A percentile compares a stretch with the other conserved stretches of the same genome.
Evolutionary conservation across 1,140 invertebrate genomes (phyloP).

Genomic region (Lepidurus packardi): DNA sequence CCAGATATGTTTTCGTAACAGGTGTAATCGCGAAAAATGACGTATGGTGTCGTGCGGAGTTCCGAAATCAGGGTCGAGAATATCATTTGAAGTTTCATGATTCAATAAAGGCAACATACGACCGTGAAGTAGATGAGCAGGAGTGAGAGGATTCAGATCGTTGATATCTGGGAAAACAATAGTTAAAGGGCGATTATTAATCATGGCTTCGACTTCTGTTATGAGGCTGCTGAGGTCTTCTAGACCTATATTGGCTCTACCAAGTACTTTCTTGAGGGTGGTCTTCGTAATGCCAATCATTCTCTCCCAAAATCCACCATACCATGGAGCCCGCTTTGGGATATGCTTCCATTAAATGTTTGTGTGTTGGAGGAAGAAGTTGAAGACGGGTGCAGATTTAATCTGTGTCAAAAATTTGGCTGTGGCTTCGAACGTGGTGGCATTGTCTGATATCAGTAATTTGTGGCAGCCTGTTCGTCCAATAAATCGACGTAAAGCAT

Average conservation of each 20-base stretch:
- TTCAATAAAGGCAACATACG: too few relatives aligned
- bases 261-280: conserved; percentile 31
- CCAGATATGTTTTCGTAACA: conserved; percentile 28
- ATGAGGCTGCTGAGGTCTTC: background rate
- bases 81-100: background rate
- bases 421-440: background rate
- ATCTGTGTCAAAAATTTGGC: background rate
- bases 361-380: background rate
- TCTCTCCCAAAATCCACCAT: conserved; percentile 43
- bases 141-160: background rate
- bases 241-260: background rate
- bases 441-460: background rate
- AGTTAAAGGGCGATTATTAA: conserved; percentile 26
- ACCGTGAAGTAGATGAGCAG: background rate
- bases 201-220: conserved; percentile 20
- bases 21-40: background rate
- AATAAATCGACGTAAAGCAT: background rate
- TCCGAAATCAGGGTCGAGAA: background rate
- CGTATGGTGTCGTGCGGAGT: background rate
- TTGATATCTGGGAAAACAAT: background rate
- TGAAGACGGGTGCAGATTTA: background rate
- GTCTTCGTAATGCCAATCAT: conserved; percentile 39
- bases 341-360: conserved; percentile 38
- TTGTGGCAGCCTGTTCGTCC: too few relatives aligned
- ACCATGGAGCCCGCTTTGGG: conserved; percentile 39